Evolutionary conservation across 2,113 vertebrate species (phyloP).

Genomic region (Mesembrinibis cayennensis): DNA sequence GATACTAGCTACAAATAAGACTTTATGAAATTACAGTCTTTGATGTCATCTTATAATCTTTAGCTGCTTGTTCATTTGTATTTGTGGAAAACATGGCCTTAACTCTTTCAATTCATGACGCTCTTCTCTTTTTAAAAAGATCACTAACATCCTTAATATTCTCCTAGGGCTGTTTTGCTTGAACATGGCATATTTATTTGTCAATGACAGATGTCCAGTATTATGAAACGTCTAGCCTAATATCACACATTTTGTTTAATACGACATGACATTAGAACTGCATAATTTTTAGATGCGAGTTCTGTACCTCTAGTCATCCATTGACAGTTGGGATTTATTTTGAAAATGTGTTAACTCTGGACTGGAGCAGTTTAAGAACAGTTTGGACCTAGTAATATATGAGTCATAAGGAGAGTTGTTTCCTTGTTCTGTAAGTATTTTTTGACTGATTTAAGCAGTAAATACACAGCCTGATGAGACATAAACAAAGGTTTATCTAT

Average conservation of each 20-base stretch:
- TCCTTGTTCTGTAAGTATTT: neutral
- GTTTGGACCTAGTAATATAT: neutral
- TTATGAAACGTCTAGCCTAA: neutral
- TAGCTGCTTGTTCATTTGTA: neutral
- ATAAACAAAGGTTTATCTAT: neutral
- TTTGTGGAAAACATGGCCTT: neutral
- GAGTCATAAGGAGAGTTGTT: neutral
- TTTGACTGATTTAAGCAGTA: neutral
- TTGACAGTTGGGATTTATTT: slow-evolving; percentile 19
- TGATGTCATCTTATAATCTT: neutral
- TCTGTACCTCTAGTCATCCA: neutral
- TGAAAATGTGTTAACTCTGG: neutral
- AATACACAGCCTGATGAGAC: neutral
- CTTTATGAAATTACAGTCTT: neutral
- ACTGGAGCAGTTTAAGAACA: neutral
- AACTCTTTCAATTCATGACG: neutral
- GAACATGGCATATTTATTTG: neutral
- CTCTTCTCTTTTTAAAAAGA: neutral
- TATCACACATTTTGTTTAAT: neutral
- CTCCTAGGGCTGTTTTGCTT: neutral
- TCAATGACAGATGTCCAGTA: neutral
- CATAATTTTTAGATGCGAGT: neutral
- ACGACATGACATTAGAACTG: neutral
- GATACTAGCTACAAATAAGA: neutral
- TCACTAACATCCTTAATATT: neutral